Evolutionary conservation across 2,888 invertebrate species (phyloP).

Genomic region (Caenorhabditis sulstoni): DNA sequence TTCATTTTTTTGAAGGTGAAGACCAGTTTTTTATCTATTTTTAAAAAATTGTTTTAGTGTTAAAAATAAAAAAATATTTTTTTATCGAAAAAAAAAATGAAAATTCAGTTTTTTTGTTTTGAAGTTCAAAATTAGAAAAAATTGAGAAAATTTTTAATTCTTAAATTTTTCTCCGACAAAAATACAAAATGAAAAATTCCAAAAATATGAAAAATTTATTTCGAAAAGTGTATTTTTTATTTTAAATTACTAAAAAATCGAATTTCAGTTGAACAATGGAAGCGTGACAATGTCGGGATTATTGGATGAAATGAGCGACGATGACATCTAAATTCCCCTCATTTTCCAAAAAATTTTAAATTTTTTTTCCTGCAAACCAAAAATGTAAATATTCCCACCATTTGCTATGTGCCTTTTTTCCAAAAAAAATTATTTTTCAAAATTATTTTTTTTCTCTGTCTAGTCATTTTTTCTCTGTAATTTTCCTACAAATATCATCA

Average conservation of each 20-base stretch:
- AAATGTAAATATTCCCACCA: slow-evolving; percentile 1
- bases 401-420: not conserved
- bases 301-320: slow-evolving; percentile 57
- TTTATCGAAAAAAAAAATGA: too few relatives aligned
- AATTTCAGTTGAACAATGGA: slow-evolving; percentile 37
- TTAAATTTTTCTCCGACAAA: too few relatives aligned
- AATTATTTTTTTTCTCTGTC: not conserved
- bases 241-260: slow-evolving; percentile 3
- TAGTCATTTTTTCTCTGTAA: slow-evolving; percentile 6
- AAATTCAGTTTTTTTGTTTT: too few relatives aligned
- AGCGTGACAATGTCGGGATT: slow-evolving; percentile 54
- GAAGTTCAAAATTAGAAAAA: too few relatives aligned
- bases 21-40: slow-evolving; percentile 1
- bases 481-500: not conserved
- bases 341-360: not conserved
- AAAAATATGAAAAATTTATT: too few relatives aligned
- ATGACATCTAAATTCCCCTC: slow-evolving; percentile 44
- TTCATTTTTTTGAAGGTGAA: not conserved
- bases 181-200: too few relatives aligned
- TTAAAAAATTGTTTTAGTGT: too few relatives aligned
- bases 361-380: not conserved
- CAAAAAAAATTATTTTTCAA: not conserved
- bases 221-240: not conserved
- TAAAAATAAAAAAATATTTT: too few relatives aligned
- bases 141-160: too few relatives aligned